Percentiles rank a stretch among this genome's conserved stretches.
Evolutionary conservation across 2,888 invertebrate species (phyloP).

Genomic region (Campoletis raptor): DNA sequence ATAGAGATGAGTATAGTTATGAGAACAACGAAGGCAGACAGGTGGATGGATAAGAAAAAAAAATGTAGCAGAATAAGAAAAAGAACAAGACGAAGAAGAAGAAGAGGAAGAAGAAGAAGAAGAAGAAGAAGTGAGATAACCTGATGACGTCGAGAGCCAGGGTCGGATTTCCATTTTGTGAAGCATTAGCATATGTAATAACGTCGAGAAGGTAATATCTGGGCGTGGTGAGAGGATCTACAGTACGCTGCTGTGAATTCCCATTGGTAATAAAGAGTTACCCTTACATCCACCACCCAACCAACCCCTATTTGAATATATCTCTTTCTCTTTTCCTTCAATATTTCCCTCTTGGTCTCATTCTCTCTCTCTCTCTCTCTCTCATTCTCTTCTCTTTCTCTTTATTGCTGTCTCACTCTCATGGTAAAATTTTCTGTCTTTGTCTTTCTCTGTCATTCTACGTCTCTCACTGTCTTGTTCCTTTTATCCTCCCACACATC

Average conservation of each 20-base stretch:
- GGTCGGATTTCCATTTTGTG: constrained; percentile 68
- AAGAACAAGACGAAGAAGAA: too few relatives aligned
- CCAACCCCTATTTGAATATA: constrained; percentile 22
- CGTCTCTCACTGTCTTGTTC: constrained; percentile 28
- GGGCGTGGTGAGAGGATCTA: constrained; percentile 65
- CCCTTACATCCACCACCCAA: constrained; percentile 57
- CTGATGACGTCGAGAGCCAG: constrained; percentile 25
- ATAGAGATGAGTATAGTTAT: constrained; percentile 40
- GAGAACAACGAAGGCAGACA: constrained; percentile 24
- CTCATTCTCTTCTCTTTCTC: constrained; percentile 1
- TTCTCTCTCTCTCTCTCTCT: constrained; percentile 7
- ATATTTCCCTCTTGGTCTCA: not conserved
- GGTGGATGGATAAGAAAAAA: not conserved
- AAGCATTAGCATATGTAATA: constrained; percentile 78
- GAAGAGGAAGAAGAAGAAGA: not conserved
- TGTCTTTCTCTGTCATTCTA: constrained; percentile 20
- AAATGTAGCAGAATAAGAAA: not conserved
- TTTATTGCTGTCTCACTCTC: not conserved
- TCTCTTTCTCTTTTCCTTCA: not conserved
- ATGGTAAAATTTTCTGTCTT: not conserved
- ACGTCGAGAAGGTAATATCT: constrained; percentile 73
- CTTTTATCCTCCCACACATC: constrained; percentile 28
- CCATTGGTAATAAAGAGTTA: constrained; percentile 78
- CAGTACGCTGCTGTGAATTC: constrained; percentile 71
- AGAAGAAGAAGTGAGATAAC: constrained; percentile 10